These are phyloP conservation scores for Prionailurus bengalensis DNA, from an alignment of 2,113 vertebrate species.

Conservation along the genomic window DNA sequence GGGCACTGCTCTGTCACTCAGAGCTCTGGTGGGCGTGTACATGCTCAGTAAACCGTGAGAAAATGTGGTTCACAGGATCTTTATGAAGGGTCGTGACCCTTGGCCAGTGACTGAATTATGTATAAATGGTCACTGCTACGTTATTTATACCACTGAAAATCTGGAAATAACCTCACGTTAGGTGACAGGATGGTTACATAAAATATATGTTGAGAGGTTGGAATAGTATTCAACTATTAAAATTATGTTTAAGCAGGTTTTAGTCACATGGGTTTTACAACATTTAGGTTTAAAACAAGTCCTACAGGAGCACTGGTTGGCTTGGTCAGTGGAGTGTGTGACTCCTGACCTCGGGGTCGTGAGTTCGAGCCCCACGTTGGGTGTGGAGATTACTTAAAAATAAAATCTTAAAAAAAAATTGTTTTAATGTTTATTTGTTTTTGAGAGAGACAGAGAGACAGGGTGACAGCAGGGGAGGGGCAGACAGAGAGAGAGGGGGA, in stretches of 20 bases:
- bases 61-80: neutral
- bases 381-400: neutral
- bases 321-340: neutral
- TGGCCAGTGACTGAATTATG: neutral
- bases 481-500: too few species aligned
- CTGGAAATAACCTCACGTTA: neutral
- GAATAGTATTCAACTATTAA: neutral
- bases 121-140: neutral
- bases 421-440: too few species aligned
- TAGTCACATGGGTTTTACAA: neutral
- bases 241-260: slow-evolving; percentile 28
- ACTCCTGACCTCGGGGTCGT: neutral
- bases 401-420: neutral
- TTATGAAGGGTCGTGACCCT: neutral
- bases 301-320: neutral
- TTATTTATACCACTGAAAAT: neutral
- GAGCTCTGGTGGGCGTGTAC: neutral
- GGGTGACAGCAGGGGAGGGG: too few species aligned
- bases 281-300: neutral
- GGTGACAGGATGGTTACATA: neutral
- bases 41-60: neutral
- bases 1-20: neutral
- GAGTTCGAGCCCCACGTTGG: neutral
- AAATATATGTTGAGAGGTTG: neutral
- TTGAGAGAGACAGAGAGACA: too few species aligned